Evolutionary conservation across 2,113 vertebrate species (phyloP), one percentile per base, ranked within the genome.

Genomic region (Opisthocomus hoazin): DNA sequence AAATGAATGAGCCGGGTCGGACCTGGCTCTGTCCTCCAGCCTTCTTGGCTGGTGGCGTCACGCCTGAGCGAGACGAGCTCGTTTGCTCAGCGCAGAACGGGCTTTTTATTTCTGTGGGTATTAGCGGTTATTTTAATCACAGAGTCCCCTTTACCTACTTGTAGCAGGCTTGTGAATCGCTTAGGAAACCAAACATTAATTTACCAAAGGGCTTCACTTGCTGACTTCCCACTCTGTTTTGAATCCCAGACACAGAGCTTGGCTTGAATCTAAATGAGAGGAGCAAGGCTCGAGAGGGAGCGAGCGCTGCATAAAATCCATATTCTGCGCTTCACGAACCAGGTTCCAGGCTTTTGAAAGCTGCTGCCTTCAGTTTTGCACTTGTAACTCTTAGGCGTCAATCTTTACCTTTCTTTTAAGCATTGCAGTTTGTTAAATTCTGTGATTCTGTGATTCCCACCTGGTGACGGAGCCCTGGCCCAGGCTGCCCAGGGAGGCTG

Each of bases 11-110:
- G 41, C 32, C 22, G 4, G 43, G 66, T 50, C 81, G 68, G 87
- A 61, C 17, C 26, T 4, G 16, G 39, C 21, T 54, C 46, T 24
- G 37, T 15, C 54, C 54, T 68, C 0, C 2, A 39, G 41, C 41
- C 61, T 48, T 30, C 46, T 34, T 54, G 58, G 58, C 54, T 51
- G 5, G 23, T 4, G 15, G 48, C 24, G 32, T 37, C 36, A 18
- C 0, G 6, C 32, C 56, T 15, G 13, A 45, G 41, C 2, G 9
- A 54, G 51, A 30, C 0, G 5, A 53, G 65, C 8, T 2, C 2
- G 2, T 45, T 26, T 37, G 39, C 73, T 61, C 22, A 19, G 45
- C 1, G 2, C 22, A 7, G 54, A 54, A 13, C 46, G 27, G 60
- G 48, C 20, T 39, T 4, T 24, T n/a, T 21, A 24, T 37, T 66